These are phyloP conservation scores for Pteropus alecto DNA, from an alignment of 2,113 vertebrate species.

Conservation along the genomic window DNA sequence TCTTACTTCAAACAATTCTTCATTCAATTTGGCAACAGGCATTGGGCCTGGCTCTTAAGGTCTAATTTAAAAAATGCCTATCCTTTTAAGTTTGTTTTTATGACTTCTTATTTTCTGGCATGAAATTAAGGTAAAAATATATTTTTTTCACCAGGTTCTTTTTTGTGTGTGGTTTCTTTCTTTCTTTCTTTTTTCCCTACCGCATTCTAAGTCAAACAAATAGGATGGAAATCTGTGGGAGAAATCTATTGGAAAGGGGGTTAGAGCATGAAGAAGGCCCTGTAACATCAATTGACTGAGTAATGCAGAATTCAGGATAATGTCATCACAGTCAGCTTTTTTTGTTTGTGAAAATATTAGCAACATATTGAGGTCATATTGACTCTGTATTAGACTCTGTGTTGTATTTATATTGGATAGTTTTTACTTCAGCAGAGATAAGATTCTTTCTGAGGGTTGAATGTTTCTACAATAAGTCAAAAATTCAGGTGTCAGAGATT, in stretches of 20 bases:
- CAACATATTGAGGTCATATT: background rate
- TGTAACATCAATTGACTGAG: background rate
- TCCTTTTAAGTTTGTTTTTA: slow-evolving; percentile 50
- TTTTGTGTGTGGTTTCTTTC: too few relatives aligned
- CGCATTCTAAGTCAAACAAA: slow-evolving; percentile 55
- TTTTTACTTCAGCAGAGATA: slow-evolving; percentile 26
- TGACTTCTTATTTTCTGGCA: slow-evolving; percentile 63
- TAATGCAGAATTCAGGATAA: slow-evolving; percentile 19
- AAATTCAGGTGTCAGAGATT: slow-evolving; percentile 35
- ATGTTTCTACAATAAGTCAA: slow-evolving; percentile 46
- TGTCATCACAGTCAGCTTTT: background rate
- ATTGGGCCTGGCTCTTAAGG: slow-evolving; percentile 24
- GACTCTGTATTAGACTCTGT: background rate
- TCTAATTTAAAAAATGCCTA: slow-evolving; percentile 48
- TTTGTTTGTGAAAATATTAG: background rate
- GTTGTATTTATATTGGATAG: background rate
- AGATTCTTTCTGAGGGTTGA: slow-evolving; percentile 11
- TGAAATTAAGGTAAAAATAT: slow-evolving; percentile 57
- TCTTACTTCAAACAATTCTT: slow-evolving; percentile 66
- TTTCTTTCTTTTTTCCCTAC: background rate
- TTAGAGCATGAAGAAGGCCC: background rate
- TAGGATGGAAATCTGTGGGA: slow-evolving; percentile 7
- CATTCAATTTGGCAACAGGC: slow-evolving; percentile 62
- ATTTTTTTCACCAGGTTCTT: slow-evolving; percentile 46
- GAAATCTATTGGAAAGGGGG: background rate